These are phyloP conservation scores for Stenoptilia bipunctidactyla DNA, from an alignment of 2,888 invertebrate genomes.

Conservation along the genomic window DNA sequence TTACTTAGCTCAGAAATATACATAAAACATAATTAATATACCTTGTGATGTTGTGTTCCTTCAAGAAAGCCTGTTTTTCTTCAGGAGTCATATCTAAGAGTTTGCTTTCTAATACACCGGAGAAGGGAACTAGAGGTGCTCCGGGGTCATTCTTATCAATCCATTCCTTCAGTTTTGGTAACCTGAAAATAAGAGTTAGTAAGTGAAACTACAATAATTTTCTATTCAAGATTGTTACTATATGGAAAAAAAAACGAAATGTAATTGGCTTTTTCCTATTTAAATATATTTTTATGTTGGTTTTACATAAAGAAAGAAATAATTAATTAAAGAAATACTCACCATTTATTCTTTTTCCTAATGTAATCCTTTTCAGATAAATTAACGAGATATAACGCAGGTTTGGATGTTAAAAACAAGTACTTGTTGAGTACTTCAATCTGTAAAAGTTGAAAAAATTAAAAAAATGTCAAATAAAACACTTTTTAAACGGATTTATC, in stretches of 20 bases:
- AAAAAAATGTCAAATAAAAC: not conserved
- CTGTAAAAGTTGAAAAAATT: constrained; percentile 70
- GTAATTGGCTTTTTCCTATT: no score
- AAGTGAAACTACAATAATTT: no score
- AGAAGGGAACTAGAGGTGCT: constrained; percentile 94
- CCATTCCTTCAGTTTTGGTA: constrained; percentile 98
- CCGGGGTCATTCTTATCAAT: constrained; percentile 97
- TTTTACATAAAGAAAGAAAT: not conserved
- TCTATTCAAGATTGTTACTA: no score
- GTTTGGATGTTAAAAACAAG: constrained; percentile 96
- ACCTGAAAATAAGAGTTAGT: constrained; percentile 70
- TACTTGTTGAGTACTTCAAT: constrained; percentile 97
- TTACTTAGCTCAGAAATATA: no score
- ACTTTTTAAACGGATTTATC: no score
- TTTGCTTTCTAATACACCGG: constrained; percentile 90
- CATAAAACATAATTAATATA: no score
- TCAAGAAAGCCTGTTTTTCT: constrained; percentile 82
- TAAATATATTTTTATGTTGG: not conserved
- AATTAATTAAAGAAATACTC: no score
- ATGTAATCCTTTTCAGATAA: constrained; percentile 98
- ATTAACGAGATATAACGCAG: constrained; percentile 96
- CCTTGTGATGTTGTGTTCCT: constrained; percentile 87
- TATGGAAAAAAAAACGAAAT: no score
- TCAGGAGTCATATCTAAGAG: constrained; percentile 86
- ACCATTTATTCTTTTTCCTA: constrained; percentile 99